Percentiles rank a stretch among this genome's conserved stretches.
Conservation (phyloP, 1,140 invertebrate genomes). For the Callitettix versicolor region DNA sequence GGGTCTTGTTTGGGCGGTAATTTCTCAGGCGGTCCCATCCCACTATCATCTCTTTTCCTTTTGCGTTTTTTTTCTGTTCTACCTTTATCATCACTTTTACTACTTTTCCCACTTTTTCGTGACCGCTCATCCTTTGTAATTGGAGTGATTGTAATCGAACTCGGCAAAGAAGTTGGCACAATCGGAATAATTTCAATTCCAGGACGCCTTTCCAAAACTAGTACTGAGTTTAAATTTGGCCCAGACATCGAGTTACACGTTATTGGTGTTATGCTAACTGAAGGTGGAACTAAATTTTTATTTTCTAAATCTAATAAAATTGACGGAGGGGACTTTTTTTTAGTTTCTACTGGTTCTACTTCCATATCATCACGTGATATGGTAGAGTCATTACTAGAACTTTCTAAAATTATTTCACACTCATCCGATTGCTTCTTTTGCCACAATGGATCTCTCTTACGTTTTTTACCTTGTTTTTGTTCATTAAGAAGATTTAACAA, state of each 20-base stretch:
- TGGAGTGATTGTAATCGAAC: constrained; percentile 76
- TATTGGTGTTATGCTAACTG: constrained; percentile 70
- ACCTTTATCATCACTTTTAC: constrained; percentile 39
- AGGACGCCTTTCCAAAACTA: constrained; percentile 53
- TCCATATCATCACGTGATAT: constrained; percentile 2
- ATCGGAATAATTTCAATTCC: constrained; percentile 71
- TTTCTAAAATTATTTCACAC: constrained; percentile 43
- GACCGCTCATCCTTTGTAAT: constrained; percentile 46
- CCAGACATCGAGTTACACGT: constrained; percentile 34
- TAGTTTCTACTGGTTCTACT: constrained; percentile 39
- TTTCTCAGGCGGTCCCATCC: constrained; percentile 78
- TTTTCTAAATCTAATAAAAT: constrained; percentile 32
- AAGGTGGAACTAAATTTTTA: constrained; percentile 47
- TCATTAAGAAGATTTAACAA: constrained; percentile 5
- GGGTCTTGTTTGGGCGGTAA: constrained; percentile 58
- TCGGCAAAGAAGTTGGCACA: constrained; percentile 46
- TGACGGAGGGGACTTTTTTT: constrained; percentile 36
- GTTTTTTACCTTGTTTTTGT: constrained; percentile 10
- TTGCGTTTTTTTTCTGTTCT: constrained; percentile 68
- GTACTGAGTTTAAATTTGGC: constrained; percentile 47
- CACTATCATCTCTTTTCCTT: constrained; percentile 60
- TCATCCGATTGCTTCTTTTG: constrained; percentile 39
- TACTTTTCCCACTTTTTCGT: constrained; percentile 31
- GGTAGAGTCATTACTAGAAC: constrained; percentile 53
- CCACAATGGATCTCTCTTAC: constrained; percentile 28